phyloP scores from a whole-genome alignment of 1,140 invertebrate genomes.

The Stenopsyche tienmushanensis region DNA sequence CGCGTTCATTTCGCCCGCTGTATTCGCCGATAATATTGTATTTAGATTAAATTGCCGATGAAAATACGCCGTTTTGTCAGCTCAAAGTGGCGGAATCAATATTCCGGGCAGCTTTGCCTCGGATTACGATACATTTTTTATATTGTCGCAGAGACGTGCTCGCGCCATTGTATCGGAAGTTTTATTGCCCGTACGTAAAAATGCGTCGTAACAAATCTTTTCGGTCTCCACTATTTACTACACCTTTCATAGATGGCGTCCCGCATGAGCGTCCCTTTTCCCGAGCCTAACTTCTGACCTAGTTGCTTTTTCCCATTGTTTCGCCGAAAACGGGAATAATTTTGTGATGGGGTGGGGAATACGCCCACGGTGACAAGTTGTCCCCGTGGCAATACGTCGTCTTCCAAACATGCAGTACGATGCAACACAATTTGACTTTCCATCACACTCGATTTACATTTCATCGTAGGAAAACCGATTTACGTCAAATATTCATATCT shows the following conservation, averaged over 20 bases:
- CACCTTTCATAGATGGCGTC: not conserved
- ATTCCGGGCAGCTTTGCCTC: not conserved
- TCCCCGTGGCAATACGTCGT: not conserved
- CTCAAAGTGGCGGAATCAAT: not conserved
- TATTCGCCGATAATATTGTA: too few relatives aligned
- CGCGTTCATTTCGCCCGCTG: too few relatives aligned
- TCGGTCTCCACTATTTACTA: constrained; percentile 1
- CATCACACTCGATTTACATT: too few relatives aligned
- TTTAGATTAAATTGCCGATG: not conserved
- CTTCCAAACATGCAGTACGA: not conserved
- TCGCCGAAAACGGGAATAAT: not conserved
- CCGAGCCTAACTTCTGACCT: not conserved
- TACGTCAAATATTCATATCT: too few relatives aligned
- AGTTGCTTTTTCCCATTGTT: not conserved
- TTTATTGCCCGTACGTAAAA: constrained; percentile 22
- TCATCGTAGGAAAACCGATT: too few relatives aligned
- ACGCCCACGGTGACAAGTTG: not conserved
- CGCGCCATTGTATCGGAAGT: constrained; percentile 15
- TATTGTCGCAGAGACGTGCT: constrained; percentile 1
- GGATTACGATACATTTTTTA: not conserved
- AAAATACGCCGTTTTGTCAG: not conserved
- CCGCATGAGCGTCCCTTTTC: not conserved
- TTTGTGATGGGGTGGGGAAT: not conserved
- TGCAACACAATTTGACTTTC: too few relatives aligned
- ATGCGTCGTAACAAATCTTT: constrained; percentile 24